A percentile compares a stretch with the other conserved stretches of the same genome.
Evolutionary conservation across 2,888 invertebrate species (phyloP).

Genomic region (Palloptera scutellata): DNA sequence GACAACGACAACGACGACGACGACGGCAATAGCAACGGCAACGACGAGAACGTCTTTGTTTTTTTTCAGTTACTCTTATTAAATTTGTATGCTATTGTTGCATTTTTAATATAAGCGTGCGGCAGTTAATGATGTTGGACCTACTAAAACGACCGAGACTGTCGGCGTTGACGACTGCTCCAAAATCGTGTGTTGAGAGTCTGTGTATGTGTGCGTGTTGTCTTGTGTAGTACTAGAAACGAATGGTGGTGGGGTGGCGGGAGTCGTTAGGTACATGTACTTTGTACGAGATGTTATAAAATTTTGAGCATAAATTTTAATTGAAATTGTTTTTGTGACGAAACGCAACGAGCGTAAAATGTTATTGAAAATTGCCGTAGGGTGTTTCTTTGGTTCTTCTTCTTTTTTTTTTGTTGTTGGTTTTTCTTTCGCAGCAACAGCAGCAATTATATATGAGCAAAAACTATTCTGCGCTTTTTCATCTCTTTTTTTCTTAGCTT

Average conservation of each 20-base stretch:
- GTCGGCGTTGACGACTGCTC: too few species aligned
- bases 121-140: background rate
- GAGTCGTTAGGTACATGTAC: background rate
- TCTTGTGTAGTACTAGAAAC: background rate
- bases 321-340: constrained; percentile 7
- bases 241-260: background rate
- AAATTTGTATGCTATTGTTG: constrained; percentile 28
- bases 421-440: background rate
- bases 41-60: too few species aligned
- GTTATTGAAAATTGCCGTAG: too few species aligned
- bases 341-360: background rate
- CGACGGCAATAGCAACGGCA: too few species aligned
- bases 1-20: too few species aligned
- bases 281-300: too few species aligned
- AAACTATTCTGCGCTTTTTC: background rate
- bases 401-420: too few species aligned
- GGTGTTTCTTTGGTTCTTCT: too few species aligned
- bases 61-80: constrained; percentile 16
- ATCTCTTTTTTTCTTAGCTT: background rate
- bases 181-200: too few species aligned
- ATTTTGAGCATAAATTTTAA: constrained; percentile 10
- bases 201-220: constrained; percentile 6
- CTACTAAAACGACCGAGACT: too few species aligned
- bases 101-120: background rate
- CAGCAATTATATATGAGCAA: background rate